phyloP scores from a whole-genome alignment of 92 coral and sea anemone genomes.

The Actinernus sp. region DNA sequence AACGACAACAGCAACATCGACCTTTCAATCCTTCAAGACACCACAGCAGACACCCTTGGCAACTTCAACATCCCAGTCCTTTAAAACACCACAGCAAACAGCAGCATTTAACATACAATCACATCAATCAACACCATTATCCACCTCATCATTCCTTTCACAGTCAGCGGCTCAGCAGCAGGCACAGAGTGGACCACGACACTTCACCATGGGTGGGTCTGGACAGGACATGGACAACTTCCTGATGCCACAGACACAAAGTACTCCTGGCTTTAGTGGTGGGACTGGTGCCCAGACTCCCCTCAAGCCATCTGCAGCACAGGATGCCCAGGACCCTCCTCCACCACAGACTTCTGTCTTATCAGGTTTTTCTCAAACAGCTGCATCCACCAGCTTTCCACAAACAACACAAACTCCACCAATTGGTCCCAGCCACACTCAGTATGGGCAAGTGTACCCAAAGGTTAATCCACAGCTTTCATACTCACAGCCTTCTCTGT shows the following conservation, averaged over 20 bases:
- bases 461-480: slow-evolving; percentile 6
- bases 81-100: not conserved
- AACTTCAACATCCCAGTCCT: not conserved
- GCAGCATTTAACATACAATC: not conserved
- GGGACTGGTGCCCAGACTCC: slow-evolving; percentile 39
- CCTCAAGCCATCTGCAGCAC: slow-evolving; percentile 3
- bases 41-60: slow-evolving; percentile 11
- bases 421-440: not conserved
- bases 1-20: slow-evolving; percentile 47
- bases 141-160: slow-evolving; percentile 2
- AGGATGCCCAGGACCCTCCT: not conserved
- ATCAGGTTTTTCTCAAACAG: not conserved
- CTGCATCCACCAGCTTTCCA: not conserved
- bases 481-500: too few relatives aligned
- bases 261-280: too few relatives aligned
- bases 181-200: slow-evolving; percentile 21
- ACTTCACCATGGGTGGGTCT: slow-evolving; percentile 35
- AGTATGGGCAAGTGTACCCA: slow-evolving; percentile 21
- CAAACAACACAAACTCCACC: too few relatives aligned
- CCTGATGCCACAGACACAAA: slow-evolving; percentile 48
- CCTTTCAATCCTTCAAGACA: slow-evolving; percentile 9
- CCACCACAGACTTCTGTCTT: not conserved
- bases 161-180: too few relatives aligned
- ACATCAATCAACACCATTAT: not conserved
- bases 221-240: slow-evolving; percentile 42